Evolutionary conservation across 2,797 vertebrate species (phyloP).

Genomic region (Neomorphus geoffroyi): DNA sequence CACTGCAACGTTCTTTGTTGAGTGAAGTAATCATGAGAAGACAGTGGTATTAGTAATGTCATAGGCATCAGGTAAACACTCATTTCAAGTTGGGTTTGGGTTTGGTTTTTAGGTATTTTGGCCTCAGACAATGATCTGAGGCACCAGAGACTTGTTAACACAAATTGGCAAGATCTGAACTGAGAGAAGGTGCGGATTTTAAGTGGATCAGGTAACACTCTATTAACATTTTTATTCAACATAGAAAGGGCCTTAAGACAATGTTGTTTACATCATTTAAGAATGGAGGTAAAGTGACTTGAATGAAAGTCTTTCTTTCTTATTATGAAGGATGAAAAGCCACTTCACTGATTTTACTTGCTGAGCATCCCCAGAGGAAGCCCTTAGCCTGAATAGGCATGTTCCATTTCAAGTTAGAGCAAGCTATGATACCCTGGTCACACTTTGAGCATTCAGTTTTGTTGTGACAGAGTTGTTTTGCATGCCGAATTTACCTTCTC

Average conservation of each 20-base stretch:
- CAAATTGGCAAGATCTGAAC: not conserved
- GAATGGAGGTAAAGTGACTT: not conserved
- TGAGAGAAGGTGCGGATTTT: not conserved
- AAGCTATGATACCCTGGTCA: not conserved
- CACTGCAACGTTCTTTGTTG: not conserved
- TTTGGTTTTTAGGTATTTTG: not conserved
- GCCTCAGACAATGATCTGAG: not conserved
- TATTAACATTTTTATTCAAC: not conserved
- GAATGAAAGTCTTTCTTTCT: not conserved
- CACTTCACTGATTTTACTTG: not conserved
- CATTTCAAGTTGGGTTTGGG: not conserved
- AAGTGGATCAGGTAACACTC: not conserved
- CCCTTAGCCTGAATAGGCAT: not conserved
- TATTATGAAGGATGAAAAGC: not conserved
- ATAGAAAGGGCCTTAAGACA: not conserved
- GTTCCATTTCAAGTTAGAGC: not conserved
- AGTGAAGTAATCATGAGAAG: not conserved
- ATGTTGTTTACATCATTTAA: not conserved
- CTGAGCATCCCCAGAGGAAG: not conserved
- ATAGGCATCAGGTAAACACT: not conserved
- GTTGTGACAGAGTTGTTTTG: not conserved
- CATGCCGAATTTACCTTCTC: slow-evolving; percentile 6
- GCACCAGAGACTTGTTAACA: not conserved
- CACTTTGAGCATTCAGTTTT: not conserved
- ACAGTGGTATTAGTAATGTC: not conserved